These are phyloP conservation scores for Catocala sponsa DNA, from an alignment of 2,888 invertebrate species.

Conservation along the genomic window DNA sequence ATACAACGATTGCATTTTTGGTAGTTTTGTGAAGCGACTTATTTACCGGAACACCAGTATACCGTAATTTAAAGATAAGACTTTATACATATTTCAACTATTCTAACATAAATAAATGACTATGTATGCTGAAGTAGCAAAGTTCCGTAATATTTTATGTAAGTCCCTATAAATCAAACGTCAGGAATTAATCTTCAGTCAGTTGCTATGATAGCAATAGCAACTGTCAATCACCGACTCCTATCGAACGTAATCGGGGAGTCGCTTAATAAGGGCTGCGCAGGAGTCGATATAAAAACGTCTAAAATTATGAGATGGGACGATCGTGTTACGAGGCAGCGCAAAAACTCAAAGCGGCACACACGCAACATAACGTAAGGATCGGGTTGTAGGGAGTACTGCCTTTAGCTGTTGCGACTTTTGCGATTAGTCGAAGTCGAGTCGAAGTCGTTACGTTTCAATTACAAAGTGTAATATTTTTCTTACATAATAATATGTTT, in stretches of 20 bases:
- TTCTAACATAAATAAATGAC: too few species aligned
- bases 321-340: constrained; percentile 79
- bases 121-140: too few species aligned
- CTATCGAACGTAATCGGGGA: constrained; percentile 66
- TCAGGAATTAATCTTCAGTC: constrained; percentile 3
- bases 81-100: too few species aligned
- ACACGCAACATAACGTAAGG: constrained; percentile 64
- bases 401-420: constrained; percentile 51
- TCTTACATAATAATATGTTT: too few species aligned
- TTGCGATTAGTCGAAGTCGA: constrained; percentile 17
- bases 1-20: too few species aligned
- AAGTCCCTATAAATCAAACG: neutral
- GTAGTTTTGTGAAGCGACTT: too few species aligned
- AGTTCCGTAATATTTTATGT: neutral
- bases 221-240: constrained; percentile 65
- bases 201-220: constrained; percentile 55
- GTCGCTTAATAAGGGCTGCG: constrained; percentile 73
- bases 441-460: constrained; percentile 46
- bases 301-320: constrained; percentile 81
- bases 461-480: too few species aligned
- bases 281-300: constrained; percentile 68
- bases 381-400: constrained; percentile 51
- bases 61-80: too few species aligned
- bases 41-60: too few species aligned
- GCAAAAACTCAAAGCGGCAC: constrained; percentile 70